phyloP scores from a whole-genome alignment of 2,797 vertebrate species.

The Gymnocypris eckloni region DNA sequence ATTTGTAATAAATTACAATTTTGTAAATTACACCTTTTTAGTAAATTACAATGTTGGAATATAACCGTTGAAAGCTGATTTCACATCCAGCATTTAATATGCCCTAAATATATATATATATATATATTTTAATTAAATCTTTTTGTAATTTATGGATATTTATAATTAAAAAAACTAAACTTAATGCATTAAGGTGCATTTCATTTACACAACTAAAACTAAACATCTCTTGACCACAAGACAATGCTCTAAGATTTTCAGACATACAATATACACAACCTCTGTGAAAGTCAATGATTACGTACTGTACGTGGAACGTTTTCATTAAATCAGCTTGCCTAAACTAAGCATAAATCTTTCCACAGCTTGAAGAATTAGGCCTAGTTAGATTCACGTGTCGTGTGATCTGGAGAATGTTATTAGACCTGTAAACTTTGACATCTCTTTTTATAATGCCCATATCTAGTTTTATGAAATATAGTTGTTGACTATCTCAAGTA shows the following conservation, averaged over 20 bases:
- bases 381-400: not conserved
- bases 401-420: slow-evolving; percentile 44
- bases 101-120: not conserved
- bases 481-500: slow-evolving; percentile 14
- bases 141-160: not conserved
- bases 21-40: too few species aligned
- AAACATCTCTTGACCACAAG: not conserved
- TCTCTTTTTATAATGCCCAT: slow-evolving; percentile 27
- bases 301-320: not conserved
- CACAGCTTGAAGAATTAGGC: not conserved
- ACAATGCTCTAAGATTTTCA: not conserved
- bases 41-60: too few species aligned
- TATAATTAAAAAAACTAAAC: not conserved
- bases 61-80: not conserved
- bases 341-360: slow-evolving; percentile 33
- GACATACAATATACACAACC: not conserved
- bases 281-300: not conserved
- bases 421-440: slow-evolving; percentile 32
- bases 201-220: not conserved
- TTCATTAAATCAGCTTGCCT: slow-evolving; percentile 25
- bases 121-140: not conserved
- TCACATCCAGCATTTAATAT: not conserved
- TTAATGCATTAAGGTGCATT: not conserved
- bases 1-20: not conserved
- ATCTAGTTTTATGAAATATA: slow-evolving; percentile 18